Base-by-base conservation (phyloP, 1,140 invertebrate species). In the Glomeris maerens region DNA sequence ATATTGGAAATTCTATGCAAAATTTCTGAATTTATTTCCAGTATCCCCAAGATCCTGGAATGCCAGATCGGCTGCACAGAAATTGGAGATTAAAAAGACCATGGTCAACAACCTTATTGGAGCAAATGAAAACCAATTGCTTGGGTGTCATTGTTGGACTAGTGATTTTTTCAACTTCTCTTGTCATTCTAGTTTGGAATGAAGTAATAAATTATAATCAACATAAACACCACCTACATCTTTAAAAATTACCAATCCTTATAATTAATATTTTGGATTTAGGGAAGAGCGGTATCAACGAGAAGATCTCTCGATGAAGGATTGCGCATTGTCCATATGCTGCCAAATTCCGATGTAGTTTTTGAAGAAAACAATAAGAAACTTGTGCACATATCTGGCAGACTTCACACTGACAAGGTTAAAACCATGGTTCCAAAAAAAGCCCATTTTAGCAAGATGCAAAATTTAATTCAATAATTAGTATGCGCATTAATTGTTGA, bases 361-460 rank as follows among this genome's bases (percentile, higher is more conserved):
- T 66, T 75, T 20, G 59, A 72, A 2, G 76, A 78, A 51, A 80
- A 81, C 59, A 79, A 88, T 63, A 79, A 79, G 0, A 73, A 75
- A 55, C 73, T 91, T 28, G 74, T 91, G 1, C 81, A 91, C 64
- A 68, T 90, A 3, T 74, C 72, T 44, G 86, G 84, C 0, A 69
- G 74, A 20, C 65, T 92, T 17, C 64, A 74, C 21, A 74, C n/a
- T n/a, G n/a, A n/a, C n/a, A n/a, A n/a, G n/a, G n/a, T n/a, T n/a
- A n/a, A n/a, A n/a, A n/a, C n/a, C n/a, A n/a, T n/a, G n/a, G n/a
- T n/a, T n/a, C n/a, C n/a, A n/a, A n/a, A n/a, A n/a, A n/a, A n/a
- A n/a, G n/a, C n/a, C n/a, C n/a, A n/a, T n/a, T n/a, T n/a, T n/a
- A n/a, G n/a, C n/a, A n/a, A n/a, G n/a, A n/a, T n/a, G n/a, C n/a